These are phyloP conservation scores for Cyclargus thomasi DNA, from an alignment of 1,140 invertebrate genomes.

Conservation along the genomic window DNA sequence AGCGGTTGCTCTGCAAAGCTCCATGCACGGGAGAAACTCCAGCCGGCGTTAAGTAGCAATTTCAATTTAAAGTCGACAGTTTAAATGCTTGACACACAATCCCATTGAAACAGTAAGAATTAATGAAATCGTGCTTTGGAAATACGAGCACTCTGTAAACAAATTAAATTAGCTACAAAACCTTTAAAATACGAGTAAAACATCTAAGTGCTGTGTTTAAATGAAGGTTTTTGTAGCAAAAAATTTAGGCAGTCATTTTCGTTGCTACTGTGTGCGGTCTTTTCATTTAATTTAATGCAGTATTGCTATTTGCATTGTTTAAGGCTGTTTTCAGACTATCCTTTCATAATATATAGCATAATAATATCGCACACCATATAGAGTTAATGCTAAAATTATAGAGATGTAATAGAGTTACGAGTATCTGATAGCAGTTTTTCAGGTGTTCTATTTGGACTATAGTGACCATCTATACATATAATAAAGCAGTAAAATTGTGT, in stretches of 20 bases:
- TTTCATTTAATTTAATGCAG: background rate
- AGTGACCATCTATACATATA: too few species aligned
- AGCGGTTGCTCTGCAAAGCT: background rate
- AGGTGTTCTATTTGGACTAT: too few species aligned
- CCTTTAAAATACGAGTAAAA: conserved; percentile 3
- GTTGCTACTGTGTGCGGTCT: too few species aligned
- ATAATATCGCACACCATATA: too few species aligned
- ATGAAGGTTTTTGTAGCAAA: background rate
- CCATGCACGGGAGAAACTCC: conserved; percentile 5
- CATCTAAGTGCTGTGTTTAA: background rate
- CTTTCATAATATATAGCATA: too few species aligned
- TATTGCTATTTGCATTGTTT: background rate
- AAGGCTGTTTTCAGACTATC: too few species aligned
- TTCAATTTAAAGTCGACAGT: conserved; percentile 16
- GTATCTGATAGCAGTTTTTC: too few species aligned
- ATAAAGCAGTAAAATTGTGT: too few species aligned
- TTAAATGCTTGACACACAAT: conserved; percentile 10
- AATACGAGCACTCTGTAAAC: conserved; percentile 1
- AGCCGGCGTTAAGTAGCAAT: conserved; percentile 9
- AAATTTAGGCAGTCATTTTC: background rate
- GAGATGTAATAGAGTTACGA: too few species aligned
- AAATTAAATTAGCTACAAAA: conserved; percentile 3
- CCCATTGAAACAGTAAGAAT: conserved; percentile 13
- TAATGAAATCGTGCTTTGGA: conserved; percentile 2
- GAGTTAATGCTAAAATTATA: too few species aligned